Conservation (phyloP, 2,797 vertebrate genomes). For the Pseudomugil gertrudae region DNA sequence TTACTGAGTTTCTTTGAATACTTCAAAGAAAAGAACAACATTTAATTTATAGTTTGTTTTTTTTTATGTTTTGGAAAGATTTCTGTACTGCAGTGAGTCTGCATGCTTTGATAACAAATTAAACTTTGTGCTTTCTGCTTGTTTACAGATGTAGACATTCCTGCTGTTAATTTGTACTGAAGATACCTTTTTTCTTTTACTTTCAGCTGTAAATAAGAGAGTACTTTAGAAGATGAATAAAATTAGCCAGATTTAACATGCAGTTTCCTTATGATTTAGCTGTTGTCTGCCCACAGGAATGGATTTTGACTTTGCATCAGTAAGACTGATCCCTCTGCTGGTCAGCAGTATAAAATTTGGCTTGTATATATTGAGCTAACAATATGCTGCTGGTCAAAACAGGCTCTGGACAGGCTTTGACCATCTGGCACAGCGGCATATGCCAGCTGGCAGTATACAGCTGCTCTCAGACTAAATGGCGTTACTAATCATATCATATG, state of each 20-base stretch:
- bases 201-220: conserved; percentile 13
- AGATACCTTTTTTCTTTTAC: conserved; percentile 28
- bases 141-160: not conserved
- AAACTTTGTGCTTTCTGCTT: conserved; percentile 27
- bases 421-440: conserved; percentile 34
- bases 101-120: conserved; percentile 30
- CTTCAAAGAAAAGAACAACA: conserved; percentile 54
- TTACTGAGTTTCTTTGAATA: conserved; percentile 41
- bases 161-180: conserved; percentile 47
- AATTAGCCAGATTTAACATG: not conserved
- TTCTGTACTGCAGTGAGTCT: conserved; percentile 25
- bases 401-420: conserved; percentile 12
- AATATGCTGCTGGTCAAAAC: conserved; percentile 26
- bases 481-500: conserved; percentile 18
- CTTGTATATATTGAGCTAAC: conserved; percentile 1
- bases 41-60: conserved; percentile 24
- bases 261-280: not conserved
- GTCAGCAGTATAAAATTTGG: not conserved
- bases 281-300: not conserved
- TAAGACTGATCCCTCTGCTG: conserved; percentile 10
- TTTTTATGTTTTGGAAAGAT: conserved; percentile 38
- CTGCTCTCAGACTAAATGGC: conserved; percentile 17
- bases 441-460: conserved; percentile 40
- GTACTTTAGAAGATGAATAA: conserved; percentile 18
- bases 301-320: not conserved